phyloP scores from a whole-genome alignment of 2,888 invertebrate genomes.

The Baccha elongata region DNA sequence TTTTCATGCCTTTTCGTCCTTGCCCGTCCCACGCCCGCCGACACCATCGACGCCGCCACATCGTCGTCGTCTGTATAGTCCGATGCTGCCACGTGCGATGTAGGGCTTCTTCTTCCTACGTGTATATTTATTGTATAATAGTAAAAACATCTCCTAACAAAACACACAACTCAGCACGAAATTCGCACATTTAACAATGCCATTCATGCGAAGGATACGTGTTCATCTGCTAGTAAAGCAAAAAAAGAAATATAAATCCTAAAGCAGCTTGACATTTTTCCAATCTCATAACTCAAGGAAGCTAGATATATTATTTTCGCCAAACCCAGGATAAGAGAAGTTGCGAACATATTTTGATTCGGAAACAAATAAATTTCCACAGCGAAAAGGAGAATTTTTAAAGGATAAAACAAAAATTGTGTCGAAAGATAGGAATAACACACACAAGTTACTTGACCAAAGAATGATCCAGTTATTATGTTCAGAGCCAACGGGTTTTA shows the following conservation, averaged over 20 bases:
- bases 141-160: conserved; percentile 30
- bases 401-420: not conserved
- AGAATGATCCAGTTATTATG: conserved; percentile 14
- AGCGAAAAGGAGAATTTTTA: conserved; percentile 4
- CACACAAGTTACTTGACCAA: conserved; percentile 3
- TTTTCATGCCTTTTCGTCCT: not conserved
- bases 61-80: not conserved
- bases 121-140: not conserved
- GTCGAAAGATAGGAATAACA: not conserved
- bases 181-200: conserved; percentile 65
- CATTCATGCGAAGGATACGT: conserved; percentile 60
- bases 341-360: conserved; percentile 30
- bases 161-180: conserved; percentile 35
- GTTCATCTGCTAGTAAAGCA: conserved; percentile 27
- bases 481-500: not conserved
- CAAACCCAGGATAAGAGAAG: not conserved
- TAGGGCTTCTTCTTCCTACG: not conserved
- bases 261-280: conserved; percentile 54
- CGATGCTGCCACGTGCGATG: conserved; percentile 15
- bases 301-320: conserved; percentile 10
- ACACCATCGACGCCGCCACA: not conserved
- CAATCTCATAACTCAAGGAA: conserved; percentile 42
- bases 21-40: too few species aligned
- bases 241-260: conserved; percentile 21
- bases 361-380: conserved; percentile 51